A percentile compares a stretch with the other conserved stretches of the same genome.
phyloP scores from a whole-genome alignment of 2,888 invertebrate genomes.

The Tanytarsus gracilentus region DNA sequence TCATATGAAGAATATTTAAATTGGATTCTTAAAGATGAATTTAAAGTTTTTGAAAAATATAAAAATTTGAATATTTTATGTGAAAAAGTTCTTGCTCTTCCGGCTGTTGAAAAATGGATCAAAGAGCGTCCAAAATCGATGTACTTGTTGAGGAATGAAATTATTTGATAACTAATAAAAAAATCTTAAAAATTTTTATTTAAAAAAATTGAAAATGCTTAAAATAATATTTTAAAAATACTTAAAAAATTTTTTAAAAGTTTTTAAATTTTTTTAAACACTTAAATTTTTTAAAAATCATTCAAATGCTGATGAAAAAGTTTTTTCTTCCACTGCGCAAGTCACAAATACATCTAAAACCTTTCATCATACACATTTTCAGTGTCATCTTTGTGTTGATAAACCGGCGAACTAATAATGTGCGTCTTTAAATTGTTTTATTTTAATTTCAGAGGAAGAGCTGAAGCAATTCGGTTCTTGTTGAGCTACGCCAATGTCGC shows the following conservation, averaged over 20 bases:
- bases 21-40: slow-evolving; percentile 48
- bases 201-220: too few species aligned
- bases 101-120: slow-evolving; percentile 55
- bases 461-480: background rate
- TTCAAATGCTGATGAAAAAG: too few species aligned
- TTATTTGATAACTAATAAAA: too few species aligned
- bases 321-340: too few species aligned
- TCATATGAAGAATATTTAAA: slow-evolving; percentile 52
- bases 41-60: slow-evolving; percentile 49
- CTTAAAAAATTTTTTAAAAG: too few species aligned
- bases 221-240: too few species aligned
- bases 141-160: too few species aligned
- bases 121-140: slow-evolving; percentile 54
- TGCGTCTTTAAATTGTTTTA: background rate
- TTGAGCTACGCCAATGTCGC: background rate
- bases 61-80: slow-evolving; percentile 49
- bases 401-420: background rate
- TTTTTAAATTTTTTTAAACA: too few species aligned
- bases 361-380: too few species aligned
- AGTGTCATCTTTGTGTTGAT: background rate
- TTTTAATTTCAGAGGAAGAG: background rate
- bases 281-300: too few species aligned
- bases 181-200: too few species aligned
- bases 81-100: slow-evolving; percentile 48
- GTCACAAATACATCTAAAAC: too few species aligned